A percentile compares a stretch with the other conserved stretches of the same genome.
Evolutionary conservation across 2,888 invertebrate genomes (phyloP).

Genomic region (Magallana nippona): DNA sequence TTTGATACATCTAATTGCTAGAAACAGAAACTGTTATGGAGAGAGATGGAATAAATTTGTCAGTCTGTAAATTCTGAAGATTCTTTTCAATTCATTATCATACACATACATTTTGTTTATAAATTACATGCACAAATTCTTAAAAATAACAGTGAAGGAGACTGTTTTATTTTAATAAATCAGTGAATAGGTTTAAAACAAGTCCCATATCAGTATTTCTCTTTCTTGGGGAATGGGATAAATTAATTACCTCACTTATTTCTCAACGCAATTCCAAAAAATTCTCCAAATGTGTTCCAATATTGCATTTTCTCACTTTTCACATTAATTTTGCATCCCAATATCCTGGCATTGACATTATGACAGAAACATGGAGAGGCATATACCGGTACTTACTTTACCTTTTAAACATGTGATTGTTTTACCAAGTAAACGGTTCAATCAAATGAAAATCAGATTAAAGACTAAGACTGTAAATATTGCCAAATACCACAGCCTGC

Average conservation of each 20-base stretch:
- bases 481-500: not conserved
- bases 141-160: no score
- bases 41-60: no score
- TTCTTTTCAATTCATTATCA: no score
- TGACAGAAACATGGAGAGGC: slow-evolving; percentile 11
- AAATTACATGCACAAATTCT: no score
- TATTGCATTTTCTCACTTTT: not conserved
- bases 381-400: no score
- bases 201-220: not conserved
- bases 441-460: not conserved
- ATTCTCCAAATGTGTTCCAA: not conserved
- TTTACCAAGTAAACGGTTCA: not conserved
- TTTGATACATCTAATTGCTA: no score
- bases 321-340: not conserved
- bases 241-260: slow-evolving; percentile 1
- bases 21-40: no score
- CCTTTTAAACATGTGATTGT: not conserved
- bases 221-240: not conserved
- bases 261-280: not conserved
- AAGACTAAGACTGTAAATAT: not conserved
- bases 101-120: no score
- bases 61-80: no score
- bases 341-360: not conserved
- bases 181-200: not conserved
- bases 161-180: no score